Base-by-base conservation (phyloP, 2,888 invertebrate genomes). In the Microchrysa polita region DNA sequence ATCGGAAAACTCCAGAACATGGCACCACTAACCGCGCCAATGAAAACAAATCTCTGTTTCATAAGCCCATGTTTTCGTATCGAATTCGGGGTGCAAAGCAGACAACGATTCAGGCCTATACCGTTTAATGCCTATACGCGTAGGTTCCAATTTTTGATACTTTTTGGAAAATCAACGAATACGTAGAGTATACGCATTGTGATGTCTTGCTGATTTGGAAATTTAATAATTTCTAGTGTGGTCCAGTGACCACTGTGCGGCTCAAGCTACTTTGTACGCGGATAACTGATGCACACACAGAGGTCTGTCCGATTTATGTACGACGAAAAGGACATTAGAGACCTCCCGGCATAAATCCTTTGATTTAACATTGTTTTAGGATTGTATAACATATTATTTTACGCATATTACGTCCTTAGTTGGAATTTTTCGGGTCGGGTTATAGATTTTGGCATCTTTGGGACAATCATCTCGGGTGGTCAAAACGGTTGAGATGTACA, bases 341-440 rank as follows among this genome's bases (percentile, higher is more conserved):
- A 73, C 73, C 73, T 65, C 73, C 73, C 65, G 63, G 73, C 55
- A 65, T 73, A 73, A 73, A 73, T 73, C 73, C 65, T 73, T 63
- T 65, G 16, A 27, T 52, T 65, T 44, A 65, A 73, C 73, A 73
- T 73, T 73, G 73, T 73, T 73, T 73, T 73, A 73, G 53, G 63
- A 65, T 73, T 73, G 65, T 73, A 73, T 73, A 65, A 73, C 73
- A 73, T 65, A 73, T 73, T 73, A 65, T 40, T 73, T 73, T 73
- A 73, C 73, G 65, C 73, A 53, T 57, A 72, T 57, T 57, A 60
- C 27, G 23, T 57, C 44, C 60, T 72, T 59, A 23, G 57, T 57
- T 23, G 44, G 48, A 23, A 23, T 72, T 72, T 59, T 14, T 40
- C 40, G 2, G 27, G 27, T 40, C 40, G 2, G 27, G 27, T 57